Percentiles rank a stretch among this genome's conserved stretches.
These are phyloP conservation scores for Contarinia nasturtii DNA, from an alignment of 1,140 invertebrate genomes.

Conservation along the genomic window DNA sequence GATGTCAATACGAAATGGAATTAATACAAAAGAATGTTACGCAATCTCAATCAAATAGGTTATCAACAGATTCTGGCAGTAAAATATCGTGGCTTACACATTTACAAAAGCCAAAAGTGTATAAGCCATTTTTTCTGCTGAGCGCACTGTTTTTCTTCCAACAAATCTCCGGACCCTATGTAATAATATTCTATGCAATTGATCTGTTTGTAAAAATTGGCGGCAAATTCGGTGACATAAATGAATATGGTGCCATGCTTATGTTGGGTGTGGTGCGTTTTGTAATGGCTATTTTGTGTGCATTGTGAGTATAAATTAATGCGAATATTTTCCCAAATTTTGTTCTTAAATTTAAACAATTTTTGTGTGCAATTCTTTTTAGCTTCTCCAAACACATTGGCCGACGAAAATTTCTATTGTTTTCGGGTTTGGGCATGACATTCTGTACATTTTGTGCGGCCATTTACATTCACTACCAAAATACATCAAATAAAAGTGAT, in stretches of 20 bases:
- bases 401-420: conserved; percentile 26
- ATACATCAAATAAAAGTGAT: conserved; percentile 5
- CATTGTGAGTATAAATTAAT: conserved; percentile 8
- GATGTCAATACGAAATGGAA: too few relatives aligned
- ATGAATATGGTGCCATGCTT: conserved; percentile 27
- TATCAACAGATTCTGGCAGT: not conserved
- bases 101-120: conserved; percentile 6
- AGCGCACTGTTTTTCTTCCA: conserved; percentile 31
- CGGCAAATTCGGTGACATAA: conserved; percentile 21
- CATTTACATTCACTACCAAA: conserved; percentile 20
- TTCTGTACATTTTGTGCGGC: conserved; percentile 30
- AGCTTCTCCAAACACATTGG: conserved; percentile 30
- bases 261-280: conserved; percentile 31
- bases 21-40: too few relatives aligned
- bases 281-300: conserved; percentile 26
- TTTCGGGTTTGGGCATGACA: conserved; percentile 33
- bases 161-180: conserved; percentile 37
- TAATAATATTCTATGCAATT: conserved; percentile 47
- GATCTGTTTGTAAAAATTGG: conserved; percentile 31
- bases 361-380: too few relatives aligned
- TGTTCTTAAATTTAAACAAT: too few relatives aligned
- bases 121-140: conserved; percentile 30
- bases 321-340: not conserved
- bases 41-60: too few relatives aligned
- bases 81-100: not conserved